Base-by-base conservation (phyloP, 2,113 vertebrate genomes). In the Chauna torquata region DNA sequence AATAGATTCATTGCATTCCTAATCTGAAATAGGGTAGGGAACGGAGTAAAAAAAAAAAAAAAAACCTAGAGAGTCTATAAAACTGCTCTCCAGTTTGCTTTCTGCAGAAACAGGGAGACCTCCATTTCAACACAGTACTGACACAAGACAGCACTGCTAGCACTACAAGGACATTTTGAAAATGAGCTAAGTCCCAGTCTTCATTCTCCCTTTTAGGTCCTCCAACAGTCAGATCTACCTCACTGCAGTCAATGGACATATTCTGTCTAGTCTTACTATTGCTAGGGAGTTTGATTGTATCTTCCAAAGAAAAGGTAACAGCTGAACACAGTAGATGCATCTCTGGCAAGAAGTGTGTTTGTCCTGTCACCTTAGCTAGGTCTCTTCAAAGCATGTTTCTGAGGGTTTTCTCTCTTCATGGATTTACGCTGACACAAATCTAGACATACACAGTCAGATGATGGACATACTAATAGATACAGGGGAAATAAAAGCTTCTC, bases 131-230 rank as follows among this genome's bases (percentile, higher is more conserved):
- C 14, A 24, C 47, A 47, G 42, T 3, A 11, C 49, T 86, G 36
- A 40, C 45, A 13, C 38, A 8, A 55, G 86, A 49, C 58, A 81
- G 59, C 36, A 15, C 49, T 28, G 27, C 32, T 52, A 36, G 64
- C 4, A 22, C 23, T 1, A 32, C 0, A 0, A 20, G 70, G 45
- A 61, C 20, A 4, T 5, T 20, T 30, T 34, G 45, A 10, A 58
- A 82, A 65, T 8, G 38, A 70, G 49, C 5, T 61, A 80, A 70
- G 49, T 57, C 45, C 23, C 36, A 66, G 1, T 42, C 25, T 24
- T 72, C 32, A 2, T 10, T 50, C 50, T 7, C 16, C 27, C 57
- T 70, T 40, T 44, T 0, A 1, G 16, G 32, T 9, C 45, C 49
- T 44, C 38, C 47, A 52, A 16, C 44, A 72, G 18, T 38, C 83